These are phyloP conservation scores for Anthopleura xanthogrammica DNA, from an alignment of 92 coral and sea anemone species.

Conservation along the genomic window DNA sequence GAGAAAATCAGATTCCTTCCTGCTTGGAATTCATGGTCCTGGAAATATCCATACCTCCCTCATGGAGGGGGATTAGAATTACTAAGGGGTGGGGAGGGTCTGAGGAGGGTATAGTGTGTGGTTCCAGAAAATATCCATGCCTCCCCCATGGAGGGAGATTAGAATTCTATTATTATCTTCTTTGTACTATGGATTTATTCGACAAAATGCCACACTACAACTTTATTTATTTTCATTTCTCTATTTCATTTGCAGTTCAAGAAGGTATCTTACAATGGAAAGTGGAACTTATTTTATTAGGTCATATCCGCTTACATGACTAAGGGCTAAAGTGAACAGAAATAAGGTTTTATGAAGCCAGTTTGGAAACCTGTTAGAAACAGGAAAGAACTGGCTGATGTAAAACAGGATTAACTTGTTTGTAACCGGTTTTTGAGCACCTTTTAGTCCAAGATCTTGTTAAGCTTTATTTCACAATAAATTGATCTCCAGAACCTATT, in stretches of 20 bases:
- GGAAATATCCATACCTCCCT: neutral
- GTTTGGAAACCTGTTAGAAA: conserved; percentile 34
- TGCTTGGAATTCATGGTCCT: no score
- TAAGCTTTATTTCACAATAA: neutral
- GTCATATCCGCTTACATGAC: neutral
- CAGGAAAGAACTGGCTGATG: conserved; percentile 45
- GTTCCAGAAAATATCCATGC: no score
- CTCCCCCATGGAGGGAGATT: no score
- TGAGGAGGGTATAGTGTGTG: neutral
- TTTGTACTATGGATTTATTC: no score
- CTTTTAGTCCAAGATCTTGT: neutral
- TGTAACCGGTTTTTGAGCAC: conserved; percentile 2
- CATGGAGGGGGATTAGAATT: neutral
- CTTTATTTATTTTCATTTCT: neutral
- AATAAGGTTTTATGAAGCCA: conserved; percentile 51
- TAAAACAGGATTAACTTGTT: conserved; percentile 24
- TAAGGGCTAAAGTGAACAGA: neutral
- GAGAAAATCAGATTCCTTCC: neutral
- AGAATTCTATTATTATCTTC: no score
- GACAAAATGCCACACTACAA: no score
- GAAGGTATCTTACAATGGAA: neutral
- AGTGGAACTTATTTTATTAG: neutral
- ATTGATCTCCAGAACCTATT: neutral
- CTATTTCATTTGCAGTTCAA: neutral
- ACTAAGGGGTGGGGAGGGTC: neutral